A percentile compares a stretch with the other conserved stretches of the same genome.
Evolutionary conservation across 1,140 invertebrate genomes (phyloP).

Genomic region (Gonioctena quinquepunctata): DNA sequence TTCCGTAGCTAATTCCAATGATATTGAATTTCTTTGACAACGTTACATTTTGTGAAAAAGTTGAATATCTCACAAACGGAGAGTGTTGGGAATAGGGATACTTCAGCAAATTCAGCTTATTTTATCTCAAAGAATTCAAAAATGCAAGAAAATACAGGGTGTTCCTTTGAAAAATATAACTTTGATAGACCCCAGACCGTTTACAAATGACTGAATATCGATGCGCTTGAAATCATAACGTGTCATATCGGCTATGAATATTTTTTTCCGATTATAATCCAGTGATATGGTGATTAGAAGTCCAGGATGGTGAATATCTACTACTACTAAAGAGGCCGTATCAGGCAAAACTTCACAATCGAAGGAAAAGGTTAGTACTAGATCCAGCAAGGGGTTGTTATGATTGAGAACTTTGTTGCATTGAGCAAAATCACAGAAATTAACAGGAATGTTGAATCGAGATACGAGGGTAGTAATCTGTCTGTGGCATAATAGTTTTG

Average conservation of each 20-base stretch:
- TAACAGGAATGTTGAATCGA: background rate
- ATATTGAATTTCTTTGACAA: no score
- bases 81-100: no score
- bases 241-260: background rate
- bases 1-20: no score
- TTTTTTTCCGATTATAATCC: background rate
- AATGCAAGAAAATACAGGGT: no score
- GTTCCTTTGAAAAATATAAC: no score
- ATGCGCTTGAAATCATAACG: background rate
- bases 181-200: no score
- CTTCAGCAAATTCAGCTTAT: no score
- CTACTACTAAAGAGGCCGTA: background rate
- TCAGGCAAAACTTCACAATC: background rate
- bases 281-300: background rate
- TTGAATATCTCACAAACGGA: no score
- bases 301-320: background rate
- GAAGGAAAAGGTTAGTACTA: background rate
- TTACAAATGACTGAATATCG: background rate
- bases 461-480: background rate
- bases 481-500: background rate
- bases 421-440: background rate
- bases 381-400: background rate
- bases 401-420: background rate
- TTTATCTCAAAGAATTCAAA: no score
- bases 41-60: no score